These are phyloP conservation scores for Colaptes auratus DNA, from an alignment of 2,113 vertebrate genomes.

Conservation along the genomic window DNA sequence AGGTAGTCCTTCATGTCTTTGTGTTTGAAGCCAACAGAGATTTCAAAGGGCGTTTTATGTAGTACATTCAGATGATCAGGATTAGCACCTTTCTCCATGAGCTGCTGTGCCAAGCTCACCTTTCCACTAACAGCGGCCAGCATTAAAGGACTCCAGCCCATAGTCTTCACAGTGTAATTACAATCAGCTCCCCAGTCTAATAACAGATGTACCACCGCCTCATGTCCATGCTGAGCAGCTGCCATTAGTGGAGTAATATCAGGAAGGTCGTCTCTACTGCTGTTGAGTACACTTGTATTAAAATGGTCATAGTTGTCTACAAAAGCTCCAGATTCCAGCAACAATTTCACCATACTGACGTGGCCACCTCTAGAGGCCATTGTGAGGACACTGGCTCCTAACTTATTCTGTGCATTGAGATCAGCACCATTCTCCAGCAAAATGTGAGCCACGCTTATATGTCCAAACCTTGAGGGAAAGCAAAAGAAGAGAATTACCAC, in stretches of 20 bases:
- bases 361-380: constrained; percentile 93
- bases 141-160: constrained; percentile 95
- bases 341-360: constrained; percentile 85
- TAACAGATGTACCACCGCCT: constrained; percentile 84
- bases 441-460: constrained; percentile 87
- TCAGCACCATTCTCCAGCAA: constrained; percentile 94
- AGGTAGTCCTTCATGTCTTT: constrained; percentile 90
- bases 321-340: constrained; percentile 88
- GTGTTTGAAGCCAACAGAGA: constrained; percentile 88
- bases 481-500: not conserved
- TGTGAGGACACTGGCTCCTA: constrained; percentile 91
- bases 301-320: constrained; percentile 87
- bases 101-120: constrained; percentile 87
- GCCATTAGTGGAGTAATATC: constrained; percentile 90
- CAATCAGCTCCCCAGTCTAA: constrained; percentile 93
- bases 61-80: constrained; percentile 88
- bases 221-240: constrained; percentile 89
- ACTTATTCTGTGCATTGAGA: constrained; percentile 89
- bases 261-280: constrained; percentile 79
- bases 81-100: constrained; percentile 90
- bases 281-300: constrained; percentile 71
- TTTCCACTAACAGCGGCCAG: constrained; percentile 86
- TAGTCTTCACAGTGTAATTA: constrained; percentile 81
- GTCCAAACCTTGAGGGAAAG: constrained; percentile 84
- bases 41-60: constrained; percentile 92